Evolutionary conservation across 2,888 invertebrate species (phyloP), one percentile per base, ranked within the genome.

Genomic region (Bugulina stolonifera): DNA sequence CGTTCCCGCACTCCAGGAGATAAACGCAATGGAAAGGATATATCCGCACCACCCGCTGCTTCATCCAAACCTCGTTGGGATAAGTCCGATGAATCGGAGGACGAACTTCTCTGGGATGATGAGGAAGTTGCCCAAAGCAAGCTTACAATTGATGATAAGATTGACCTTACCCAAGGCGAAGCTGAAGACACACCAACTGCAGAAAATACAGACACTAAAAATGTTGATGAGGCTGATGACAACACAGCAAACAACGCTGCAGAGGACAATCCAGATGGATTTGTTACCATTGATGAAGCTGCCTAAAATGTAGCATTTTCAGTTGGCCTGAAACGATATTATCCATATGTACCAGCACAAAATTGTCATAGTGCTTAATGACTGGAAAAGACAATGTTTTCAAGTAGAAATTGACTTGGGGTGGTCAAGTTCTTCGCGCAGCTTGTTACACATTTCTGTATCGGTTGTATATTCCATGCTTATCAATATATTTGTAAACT

Each of bases 21-120:
- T 43, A 18, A 10, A 5, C 29, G 32, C 5, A 25, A 22, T 25
- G 27, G 25, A 2, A 64, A 64, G 22, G 55, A 10, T 23, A 32
- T 14, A 10, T 2, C 29, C 3, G 64, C 32, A 10, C 64, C 25
- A 14, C 32, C 25, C 10, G 22, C 64, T 32, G n/a, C 34, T 27
- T 27, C 25, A 32, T 14, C 10, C 5, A 64, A 64, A 27, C 64
- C 64, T 18, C 27, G 64, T 10, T 64, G 64, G 64, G 64, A 64
- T 64, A 64, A 64, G 34, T 64, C 64, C 14, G 64, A 64, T 64
- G 64, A 64, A 32, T 64, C 64, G 18, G 64, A 64, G n/a, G 64
- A 64, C 14, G 64, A 64, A n/a, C 32, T 64, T 2, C 32, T 64
- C 1, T 64, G 64, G 64, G 64, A 64, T 3, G 64, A 64, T 64